Conservation (phyloP, 2,888 invertebrate species). For the Terebella lapidaria region DNA sequence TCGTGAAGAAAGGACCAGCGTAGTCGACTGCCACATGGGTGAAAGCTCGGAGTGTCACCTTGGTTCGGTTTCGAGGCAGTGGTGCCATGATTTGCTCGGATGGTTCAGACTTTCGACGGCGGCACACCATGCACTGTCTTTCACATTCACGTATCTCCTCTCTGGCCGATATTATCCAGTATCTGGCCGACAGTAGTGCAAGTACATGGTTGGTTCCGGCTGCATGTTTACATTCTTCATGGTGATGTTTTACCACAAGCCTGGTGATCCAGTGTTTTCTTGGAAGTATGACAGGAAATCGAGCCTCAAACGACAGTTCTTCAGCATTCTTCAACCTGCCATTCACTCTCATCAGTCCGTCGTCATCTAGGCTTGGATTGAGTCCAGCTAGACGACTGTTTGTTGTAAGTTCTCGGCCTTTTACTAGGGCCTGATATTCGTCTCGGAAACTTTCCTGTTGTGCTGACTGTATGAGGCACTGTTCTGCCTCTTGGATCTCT, state of each 20-base stretch:
- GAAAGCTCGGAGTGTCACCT: no score
- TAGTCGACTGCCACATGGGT: no score
- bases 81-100: no score
- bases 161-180: no score
- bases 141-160: no score
- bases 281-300: slow-evolving; percentile 19
- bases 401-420: neutral
- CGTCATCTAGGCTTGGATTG: slow-evolving; percentile 3
- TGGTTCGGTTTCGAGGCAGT: no score
- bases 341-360: neutral
- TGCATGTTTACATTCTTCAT: slow-evolving; percentile 11
- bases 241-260: slow-evolving; percentile 12
- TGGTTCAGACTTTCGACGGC: no score
- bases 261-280: slow-evolving; percentile 12
- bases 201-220: slow-evolving; percentile 14
- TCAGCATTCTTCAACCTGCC: slow-evolving; percentile 5
- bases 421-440: neutral
- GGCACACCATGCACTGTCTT: no score
- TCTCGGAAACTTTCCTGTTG: neutral
- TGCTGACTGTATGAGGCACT: neutral
- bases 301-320: slow-evolving; percentile 5
- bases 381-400: neutral
- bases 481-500: no score
- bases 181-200: no score
- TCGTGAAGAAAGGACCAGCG: no score